phyloP scores from a whole-genome alignment of 2,888 invertebrate genomes.

The Lithophane semibrunnea region DNA sequence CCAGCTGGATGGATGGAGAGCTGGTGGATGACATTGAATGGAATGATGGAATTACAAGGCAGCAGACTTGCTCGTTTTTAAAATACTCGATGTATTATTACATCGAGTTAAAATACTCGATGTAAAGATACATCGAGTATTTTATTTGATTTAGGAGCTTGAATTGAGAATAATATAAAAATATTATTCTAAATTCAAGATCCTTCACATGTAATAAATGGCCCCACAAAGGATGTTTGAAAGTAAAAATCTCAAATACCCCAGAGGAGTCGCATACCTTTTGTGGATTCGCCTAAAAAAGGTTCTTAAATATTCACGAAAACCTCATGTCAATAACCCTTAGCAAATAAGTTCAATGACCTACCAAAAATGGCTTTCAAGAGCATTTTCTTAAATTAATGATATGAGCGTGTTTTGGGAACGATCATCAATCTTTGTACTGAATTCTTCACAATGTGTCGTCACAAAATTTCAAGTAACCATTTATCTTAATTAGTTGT shows the following conservation, averaged over 20 bases:
- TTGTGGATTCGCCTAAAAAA: conserved; percentile 17
- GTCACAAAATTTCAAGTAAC: neutral
- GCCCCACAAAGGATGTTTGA: neutral
- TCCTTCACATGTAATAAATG: conserved; percentile 5
- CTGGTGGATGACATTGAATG: neutral
- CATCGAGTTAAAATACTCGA: too few species aligned
- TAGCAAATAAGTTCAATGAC: conserved; percentile 14
- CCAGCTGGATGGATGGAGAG: too few species aligned
- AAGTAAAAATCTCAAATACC: neutral
- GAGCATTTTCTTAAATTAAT: conserved; percentile 27
- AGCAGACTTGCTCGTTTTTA: too few species aligned
- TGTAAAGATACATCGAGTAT: too few species aligned
- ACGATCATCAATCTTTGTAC: conserved; percentile 31
- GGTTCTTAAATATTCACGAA: neutral
- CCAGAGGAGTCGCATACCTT: neutral
- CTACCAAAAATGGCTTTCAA: neutral
- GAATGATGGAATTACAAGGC: neutral
- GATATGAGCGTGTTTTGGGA: neutral
- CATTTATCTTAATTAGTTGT: conserved; percentile 34
- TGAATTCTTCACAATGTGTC: conserved; percentile 1
- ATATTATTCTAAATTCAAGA: too few species aligned
- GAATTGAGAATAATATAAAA: too few species aligned
- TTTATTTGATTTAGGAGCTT: too few species aligned
- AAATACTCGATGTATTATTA: neutral
- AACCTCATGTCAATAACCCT: conserved; percentile 9